Evolutionary conservation across 2,113 vertebrate species (phyloP).

Genomic region (Ginglymostoma cirratum): DNA sequence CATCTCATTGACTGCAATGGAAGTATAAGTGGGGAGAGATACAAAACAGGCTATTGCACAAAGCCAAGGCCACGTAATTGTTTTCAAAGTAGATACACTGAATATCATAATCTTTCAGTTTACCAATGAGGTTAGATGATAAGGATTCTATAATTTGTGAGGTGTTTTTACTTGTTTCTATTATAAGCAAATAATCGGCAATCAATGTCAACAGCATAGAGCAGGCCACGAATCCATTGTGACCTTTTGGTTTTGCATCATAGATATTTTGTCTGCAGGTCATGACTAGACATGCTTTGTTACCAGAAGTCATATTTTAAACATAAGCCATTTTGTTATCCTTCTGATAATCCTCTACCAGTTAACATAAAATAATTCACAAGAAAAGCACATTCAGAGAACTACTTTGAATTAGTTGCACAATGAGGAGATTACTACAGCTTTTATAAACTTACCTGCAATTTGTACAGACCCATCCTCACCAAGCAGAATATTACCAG

Average conservation of each 20-base stretch:
- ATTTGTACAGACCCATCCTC: constrained; percentile 97
- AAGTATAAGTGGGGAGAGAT: not conserved
- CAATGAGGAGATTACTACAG: not conserved
- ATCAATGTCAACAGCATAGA: not conserved
- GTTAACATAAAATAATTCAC: not conserved
- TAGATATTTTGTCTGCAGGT: not conserved
- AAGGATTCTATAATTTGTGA: not conserved
- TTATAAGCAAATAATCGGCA: not conserved
- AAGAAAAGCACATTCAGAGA: constrained; percentile 3
- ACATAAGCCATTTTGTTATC: not conserved
- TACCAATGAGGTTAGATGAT: not conserved
- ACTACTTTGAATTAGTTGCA: not conserved
- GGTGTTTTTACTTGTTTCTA: not conserved
- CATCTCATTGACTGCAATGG: not conserved
- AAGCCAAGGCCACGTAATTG: not conserved
- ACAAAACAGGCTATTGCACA: not conserved
- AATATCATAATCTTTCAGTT: constrained; percentile 7
- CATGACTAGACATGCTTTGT: not conserved
- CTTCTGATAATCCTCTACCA: not conserved
- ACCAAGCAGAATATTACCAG: constrained; percentile 95
- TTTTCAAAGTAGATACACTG: not conserved
- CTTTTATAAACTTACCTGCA: constrained; percentile 70
- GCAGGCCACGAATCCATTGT: not conserved
- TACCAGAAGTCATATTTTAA: not conserved
- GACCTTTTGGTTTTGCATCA: not conserved